Evolutionary conservation across 2,888 invertebrate genomes (phyloP).

Genomic region (Archips xylosteana): DNA sequence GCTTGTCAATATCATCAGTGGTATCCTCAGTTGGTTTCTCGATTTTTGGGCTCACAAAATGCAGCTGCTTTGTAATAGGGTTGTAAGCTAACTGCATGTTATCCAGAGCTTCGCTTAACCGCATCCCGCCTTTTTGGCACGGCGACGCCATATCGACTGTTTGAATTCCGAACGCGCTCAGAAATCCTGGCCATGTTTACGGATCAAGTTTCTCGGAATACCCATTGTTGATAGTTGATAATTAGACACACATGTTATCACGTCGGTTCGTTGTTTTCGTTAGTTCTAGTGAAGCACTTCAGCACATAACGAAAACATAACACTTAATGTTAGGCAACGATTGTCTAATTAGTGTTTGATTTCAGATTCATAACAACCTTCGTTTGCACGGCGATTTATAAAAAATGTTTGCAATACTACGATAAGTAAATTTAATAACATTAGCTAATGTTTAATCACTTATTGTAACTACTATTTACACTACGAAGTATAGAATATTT

Average conservation of each 20-base stretch:
- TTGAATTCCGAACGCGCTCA: slow-evolving; percentile 53
- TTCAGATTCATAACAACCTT: slow-evolving; percentile 43
- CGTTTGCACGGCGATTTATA: slow-evolving; percentile 42
- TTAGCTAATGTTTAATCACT: slow-evolving; percentile 27
- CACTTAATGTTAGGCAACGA: slow-evolving; percentile 38
- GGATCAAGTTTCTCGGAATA: slow-evolving; percentile 50
- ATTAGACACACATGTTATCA: slow-evolving; percentile 38
- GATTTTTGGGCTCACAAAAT: slow-evolving; percentile 84
- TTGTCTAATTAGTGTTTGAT: slow-evolving; percentile 42
- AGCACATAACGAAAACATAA: slow-evolving; percentile 43
- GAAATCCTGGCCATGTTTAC: slow-evolving; percentile 62
- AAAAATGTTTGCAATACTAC: slow-evolving; percentile 44
- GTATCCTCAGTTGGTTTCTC: slow-evolving; percentile 67
- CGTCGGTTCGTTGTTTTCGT: slow-evolving; percentile 40
- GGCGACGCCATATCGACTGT: slow-evolving; percentile 68
- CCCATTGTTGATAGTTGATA: slow-evolving; percentile 55
- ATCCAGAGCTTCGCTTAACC: slow-evolving; percentile 89
- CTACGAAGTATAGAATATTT: slow-evolving; percentile 48
- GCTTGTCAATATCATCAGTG: slow-evolving; percentile 72
- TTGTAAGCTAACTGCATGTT: slow-evolving; percentile 91
- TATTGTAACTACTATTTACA: slow-evolving; percentile 34
- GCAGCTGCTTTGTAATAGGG: slow-evolving; percentile 90
- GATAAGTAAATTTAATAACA: slow-evolving; percentile 26
- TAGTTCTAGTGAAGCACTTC: slow-evolving; percentile 38
- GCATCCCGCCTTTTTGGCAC: slow-evolving; percentile 84